These are phyloP conservation scores for Heliconius nattereri DNA, from an alignment of 1,140 invertebrate species.

Conservation along the genomic window DNA sequence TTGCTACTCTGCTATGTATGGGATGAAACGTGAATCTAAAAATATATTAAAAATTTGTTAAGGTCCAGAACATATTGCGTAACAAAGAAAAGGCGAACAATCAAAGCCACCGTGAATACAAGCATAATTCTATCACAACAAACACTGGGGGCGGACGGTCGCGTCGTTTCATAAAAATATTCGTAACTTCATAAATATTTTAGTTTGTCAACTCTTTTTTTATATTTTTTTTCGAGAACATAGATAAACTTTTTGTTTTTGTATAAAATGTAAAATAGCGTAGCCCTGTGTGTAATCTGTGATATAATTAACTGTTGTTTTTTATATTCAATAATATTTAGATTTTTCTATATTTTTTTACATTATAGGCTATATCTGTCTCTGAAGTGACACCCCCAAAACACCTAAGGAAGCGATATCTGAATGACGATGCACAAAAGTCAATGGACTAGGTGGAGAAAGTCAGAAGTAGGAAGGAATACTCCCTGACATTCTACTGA, in stretches of 20 bases:
- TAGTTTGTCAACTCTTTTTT: neutral
- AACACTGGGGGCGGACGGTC: neutral
- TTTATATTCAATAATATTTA: too few species aligned
- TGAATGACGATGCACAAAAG: too few species aligned
- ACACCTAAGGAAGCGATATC: too few species aligned
- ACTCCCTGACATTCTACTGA: too few species aligned
- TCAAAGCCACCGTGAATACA: neutral
- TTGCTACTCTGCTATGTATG: too few species aligned
- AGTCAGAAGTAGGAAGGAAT: too few species aligned
- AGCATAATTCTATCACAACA: neutral
- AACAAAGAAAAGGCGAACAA: neutral
- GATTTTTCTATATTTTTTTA: too few species aligned
- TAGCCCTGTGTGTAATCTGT: neutral
- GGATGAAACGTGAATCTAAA: too few species aligned
- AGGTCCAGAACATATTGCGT: neutral
- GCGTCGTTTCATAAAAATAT: constrained; percentile 5
- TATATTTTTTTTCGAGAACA: neutral
- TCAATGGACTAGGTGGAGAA: too few species aligned
- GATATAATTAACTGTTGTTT: neutral
- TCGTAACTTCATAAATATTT: neutral
- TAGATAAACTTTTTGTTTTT: neutral
- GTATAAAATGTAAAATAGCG: neutral
- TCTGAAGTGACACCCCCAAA: too few species aligned
- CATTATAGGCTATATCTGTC: too few species aligned
- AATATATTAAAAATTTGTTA: neutral